Base-by-base conservation (phyloP, 2,113 vertebrate genomes). In the Rhinopomastus cyanomelas region DNA sequence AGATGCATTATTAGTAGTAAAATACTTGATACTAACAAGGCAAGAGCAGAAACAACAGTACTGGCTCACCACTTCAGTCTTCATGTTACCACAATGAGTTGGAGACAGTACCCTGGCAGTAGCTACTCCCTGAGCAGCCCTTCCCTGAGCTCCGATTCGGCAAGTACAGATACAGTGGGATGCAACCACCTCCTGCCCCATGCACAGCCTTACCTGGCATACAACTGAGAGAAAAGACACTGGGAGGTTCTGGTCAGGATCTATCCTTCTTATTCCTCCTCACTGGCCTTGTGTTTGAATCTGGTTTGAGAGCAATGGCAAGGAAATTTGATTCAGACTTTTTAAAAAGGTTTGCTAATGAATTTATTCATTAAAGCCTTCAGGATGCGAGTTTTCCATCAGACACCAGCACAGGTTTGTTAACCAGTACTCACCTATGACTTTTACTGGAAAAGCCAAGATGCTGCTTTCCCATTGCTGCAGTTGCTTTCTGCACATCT, bases 241-340 rank as follows among this genome's bases (percentile, higher is more conserved):
- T 66, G 77, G 48, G 51, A 66, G 34, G 67, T 87, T 82, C 88
- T 88, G 65, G 78, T 87, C 87, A 87, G 72, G 52, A 66, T 77
- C 81, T 92, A 78, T 67, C 81, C 81, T 94, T 48, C 62, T 82
- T 76, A 59, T 51, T 92, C 55, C 71, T 92, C 75, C 87, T 94
- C 86, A 78, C 78, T 60, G 64, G n/a, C 59, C 91, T 92, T 87
- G 52, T 95, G 46, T 84, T 87, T 93, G 83, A 94, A 90, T 82
- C 74, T 20, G 62, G 88, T 95, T 74, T 67, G 37, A 52, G 67
- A 34, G 90, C 73, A 94, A 93, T 93, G 83, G 81, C 83, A 94
- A 94, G 81, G 93, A 95, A 96, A 95, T 95, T 88, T 82, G 78
- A 95, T 52, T 93, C 90, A 90, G 90, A 77, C 29, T 72, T 90